Evolutionary conservation across 92 coral and sea anemone species (phyloP), one percentile per base, ranked within the genome.

Genomic region (Galaxea fascicularis): DNA sequence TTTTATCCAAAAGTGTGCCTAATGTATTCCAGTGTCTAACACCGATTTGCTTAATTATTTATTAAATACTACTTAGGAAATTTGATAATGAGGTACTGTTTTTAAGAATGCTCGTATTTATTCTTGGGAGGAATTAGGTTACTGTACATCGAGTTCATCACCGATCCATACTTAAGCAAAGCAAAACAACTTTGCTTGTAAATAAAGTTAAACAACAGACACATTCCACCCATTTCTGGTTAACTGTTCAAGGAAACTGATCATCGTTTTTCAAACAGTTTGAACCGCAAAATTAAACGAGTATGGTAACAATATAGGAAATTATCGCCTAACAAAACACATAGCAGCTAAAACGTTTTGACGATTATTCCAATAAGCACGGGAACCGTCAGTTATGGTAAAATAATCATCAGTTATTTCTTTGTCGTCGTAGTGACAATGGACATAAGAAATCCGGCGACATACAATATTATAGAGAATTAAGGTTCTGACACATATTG

Each of bases 1-100:
- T 25, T 45, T 79, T 79, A 53, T 66, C 24, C 73, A 66, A 67
- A 79, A 51, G 22, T 12, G 26, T 49, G 58, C 17, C 14, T 21
- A 60, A 20, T 62, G 59, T 62, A 11, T 25, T 25, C 3, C 60
- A 45, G 45, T n/a, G 10, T 79, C 62, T 63, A 18, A 51, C 84
- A 4, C 66, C 62, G 13, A 47, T 79, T 65, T 29, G 44, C 86
- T 82, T 58, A 82, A 82, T 82, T 53, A 82, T 82, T 70, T 31
- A 82, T 71, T 17, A 58, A 25, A 56, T 30, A 69, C 22, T 53
- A n/a, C 71, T 26, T 28, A 35, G 15, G 78, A 53, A 71, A 82
- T 82, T 70, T 53, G 69, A 57, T 25, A 53, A 71, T 53, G 29
- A 45, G 54, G 66, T 68, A 10, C 66, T 60, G 20, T 79, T 65